These are phyloP conservation scores for Strigops habroptila DNA, from an alignment of 2,113 vertebrate genomes.

Conservation along the genomic window DNA sequence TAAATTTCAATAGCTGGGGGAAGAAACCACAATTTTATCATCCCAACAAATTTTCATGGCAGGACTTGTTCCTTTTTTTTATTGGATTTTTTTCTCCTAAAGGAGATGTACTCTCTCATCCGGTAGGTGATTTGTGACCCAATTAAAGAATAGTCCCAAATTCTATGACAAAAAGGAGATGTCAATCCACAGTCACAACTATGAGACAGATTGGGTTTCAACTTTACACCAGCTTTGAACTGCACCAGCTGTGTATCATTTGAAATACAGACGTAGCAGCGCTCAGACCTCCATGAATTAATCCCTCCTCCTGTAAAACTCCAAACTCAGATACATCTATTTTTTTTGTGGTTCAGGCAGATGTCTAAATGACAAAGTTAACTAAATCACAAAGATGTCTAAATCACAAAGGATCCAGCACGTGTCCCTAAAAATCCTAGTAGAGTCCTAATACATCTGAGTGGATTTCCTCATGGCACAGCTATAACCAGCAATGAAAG, in stretches of 20 bases:
- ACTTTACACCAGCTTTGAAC: background rate
- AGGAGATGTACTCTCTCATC: background rate
- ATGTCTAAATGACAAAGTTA: background rate
- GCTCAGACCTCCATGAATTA: background rate
- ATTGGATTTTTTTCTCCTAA: background rate
- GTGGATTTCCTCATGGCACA: background rate
- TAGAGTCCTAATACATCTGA: background rate
- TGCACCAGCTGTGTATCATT: background rate
- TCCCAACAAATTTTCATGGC: background rate
- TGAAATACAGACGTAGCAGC: background rate
- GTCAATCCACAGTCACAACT: background rate
- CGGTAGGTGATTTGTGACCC: background rate
- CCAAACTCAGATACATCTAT: background rate
- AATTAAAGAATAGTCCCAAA: background rate
- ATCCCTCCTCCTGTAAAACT: background rate
- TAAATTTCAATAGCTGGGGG: background rate
- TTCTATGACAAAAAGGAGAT: background rate
- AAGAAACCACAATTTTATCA: background rate
- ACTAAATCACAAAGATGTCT: background rate
- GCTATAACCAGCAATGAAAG: background rate
- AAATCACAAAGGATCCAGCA: background rate
- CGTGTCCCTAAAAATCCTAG: fast-evolving
- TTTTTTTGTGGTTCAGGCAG: background rate
- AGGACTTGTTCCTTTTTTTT: background rate
- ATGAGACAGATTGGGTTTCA: background rate